phyloP scores from a whole-genome alignment of 2,797 vertebrate species.

The Sebastes matsubarae region DNA sequence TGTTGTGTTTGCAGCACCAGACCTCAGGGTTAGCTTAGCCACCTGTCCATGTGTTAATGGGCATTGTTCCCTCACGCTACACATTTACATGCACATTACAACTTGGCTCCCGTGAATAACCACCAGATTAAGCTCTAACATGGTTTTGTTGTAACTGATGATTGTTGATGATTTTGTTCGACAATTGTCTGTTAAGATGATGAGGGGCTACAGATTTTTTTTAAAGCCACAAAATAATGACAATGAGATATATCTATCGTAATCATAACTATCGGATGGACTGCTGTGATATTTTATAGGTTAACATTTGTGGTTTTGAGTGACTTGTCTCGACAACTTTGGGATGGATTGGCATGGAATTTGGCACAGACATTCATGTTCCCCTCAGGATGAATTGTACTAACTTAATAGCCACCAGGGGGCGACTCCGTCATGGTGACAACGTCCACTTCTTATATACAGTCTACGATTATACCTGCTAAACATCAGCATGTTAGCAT shows the following conservation, averaged over 20 bases:
- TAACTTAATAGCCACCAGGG: background rate
- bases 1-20: slow-evolving; percentile 19
- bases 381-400: background rate
- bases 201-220: background rate
- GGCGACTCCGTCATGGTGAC: no score
- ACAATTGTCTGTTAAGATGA: background rate
- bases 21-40: slow-evolving; percentile 52
- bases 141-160: background rate
- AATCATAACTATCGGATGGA: background rate
- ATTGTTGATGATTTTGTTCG: background rate
- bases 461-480: background rate
- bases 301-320: background rate
- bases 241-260: background rate
- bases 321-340: background rate
- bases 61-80: slow-evolving; percentile 10
- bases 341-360: background rate
- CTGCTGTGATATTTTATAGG: background rate
- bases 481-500: background rate
- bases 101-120: background rate
- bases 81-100: background rate
- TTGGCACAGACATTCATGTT: background rate
- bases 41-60: slow-evolving; percentile 52
- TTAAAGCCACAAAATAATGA: background rate
- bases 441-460: no score
- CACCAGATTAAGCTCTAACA: background rate